These are phyloP conservation scores for Cephalopterus ornatus DNA, from an alignment of 2,113 vertebrate species.

Conservation along the genomic window DNA sequence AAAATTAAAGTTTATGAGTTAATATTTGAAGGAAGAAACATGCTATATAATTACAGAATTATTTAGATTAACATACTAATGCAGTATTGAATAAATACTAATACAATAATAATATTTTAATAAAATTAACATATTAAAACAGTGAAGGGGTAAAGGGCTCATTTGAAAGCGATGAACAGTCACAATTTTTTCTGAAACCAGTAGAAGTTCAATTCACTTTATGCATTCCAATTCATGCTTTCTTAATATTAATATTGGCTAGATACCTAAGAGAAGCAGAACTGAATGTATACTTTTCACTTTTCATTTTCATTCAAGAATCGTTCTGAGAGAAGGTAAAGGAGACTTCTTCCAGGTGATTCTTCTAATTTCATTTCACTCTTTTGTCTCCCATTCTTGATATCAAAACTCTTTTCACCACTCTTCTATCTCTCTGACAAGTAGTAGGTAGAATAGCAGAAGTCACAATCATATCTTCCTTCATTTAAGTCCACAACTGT, in stretches of 20 bases:
- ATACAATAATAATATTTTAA: conserved; percentile 5
- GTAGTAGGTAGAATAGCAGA: not conserved
- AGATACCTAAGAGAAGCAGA: not conserved
- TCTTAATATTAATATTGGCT: not conserved
- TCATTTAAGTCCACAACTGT: not conserved
- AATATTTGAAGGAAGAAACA: not conserved
- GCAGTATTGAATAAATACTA: not conserved
- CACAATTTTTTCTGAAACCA: not conserved
- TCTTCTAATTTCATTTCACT: not conserved
- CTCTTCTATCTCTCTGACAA: not conserved
- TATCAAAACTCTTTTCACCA: not conserved
- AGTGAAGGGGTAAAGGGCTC: not conserved
- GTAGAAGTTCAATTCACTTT: not conserved
- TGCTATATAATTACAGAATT: not conserved
- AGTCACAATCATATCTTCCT: not conserved
- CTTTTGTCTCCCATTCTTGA: not conserved
- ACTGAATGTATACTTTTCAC: not conserved
- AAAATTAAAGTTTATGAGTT: not conserved
- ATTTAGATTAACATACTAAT: not conserved
- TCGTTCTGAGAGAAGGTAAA: not conserved
- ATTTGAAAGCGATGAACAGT: not conserved
- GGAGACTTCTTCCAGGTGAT: not conserved
- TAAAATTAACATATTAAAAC: conserved; percentile 12
- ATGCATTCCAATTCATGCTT: not conserved
- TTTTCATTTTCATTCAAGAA: not conserved